Base-by-base conservation (phyloP, 2,113 vertebrate species). In the Eudyptes chrysolophus region DNA sequence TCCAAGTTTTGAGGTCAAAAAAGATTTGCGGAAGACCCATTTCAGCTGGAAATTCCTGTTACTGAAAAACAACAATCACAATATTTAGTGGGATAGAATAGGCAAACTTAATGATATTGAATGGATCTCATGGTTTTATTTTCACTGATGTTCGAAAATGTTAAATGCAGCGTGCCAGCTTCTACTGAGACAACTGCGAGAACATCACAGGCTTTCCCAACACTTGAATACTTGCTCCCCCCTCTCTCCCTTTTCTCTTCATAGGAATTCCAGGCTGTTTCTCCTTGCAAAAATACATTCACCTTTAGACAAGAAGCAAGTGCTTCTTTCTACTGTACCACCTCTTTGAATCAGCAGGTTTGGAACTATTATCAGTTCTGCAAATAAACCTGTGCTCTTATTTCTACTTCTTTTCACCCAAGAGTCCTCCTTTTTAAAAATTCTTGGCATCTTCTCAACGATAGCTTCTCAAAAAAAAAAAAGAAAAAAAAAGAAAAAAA, bases 111-210 rank as follows among this genome's bases (percentile, higher is more conserved):
- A 29, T 40, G 15, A 27, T 25, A 54, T 3, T 64, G 46, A 72
- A 51, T 42, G 13, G 21, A 29, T 64, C 26, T 34, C 22, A n/a
- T 29, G 8, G 4, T 13, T 52, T 76, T 38, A 32, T 32, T 48
- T 76, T 62, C 12, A 27, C 4, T 55, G 8, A 10, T 10, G 11
- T 61, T 76, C 1, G 1, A 69, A 88, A 80, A 30, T 0, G 0
- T 38, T 69, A 69, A 88, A 48, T 34, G 9, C 11, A 57, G 14
- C 38, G 13, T n/a, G 46, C 16, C 44, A 55, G 32, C 34, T 90
- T 83, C 58, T 70, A 74, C 34, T 62, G 10, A 44, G 11, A 65
- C 15, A 68, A 19, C 11, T 57, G 14, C 19, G 81, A 84, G n/a
- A 51, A 58, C 10, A 80, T 4, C 13, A 27, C 24, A 92, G 40